phyloP scores from a whole-genome alignment of 2,113 vertebrate genomes.

The Percina caprodes region DNA sequence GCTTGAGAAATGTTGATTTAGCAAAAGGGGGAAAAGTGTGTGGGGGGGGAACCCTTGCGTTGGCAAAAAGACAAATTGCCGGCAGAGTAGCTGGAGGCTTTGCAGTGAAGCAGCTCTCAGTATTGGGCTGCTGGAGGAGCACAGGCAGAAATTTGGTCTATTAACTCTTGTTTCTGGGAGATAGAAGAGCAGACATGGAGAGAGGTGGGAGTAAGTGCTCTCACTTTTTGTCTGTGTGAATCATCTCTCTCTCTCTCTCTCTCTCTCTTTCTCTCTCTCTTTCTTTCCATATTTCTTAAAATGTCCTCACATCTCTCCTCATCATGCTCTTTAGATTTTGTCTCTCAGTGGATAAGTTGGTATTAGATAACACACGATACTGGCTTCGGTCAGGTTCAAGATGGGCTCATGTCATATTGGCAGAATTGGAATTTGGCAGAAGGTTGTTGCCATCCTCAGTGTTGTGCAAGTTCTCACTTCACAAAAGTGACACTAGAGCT shows the following conservation, averaged over 20 bases:
- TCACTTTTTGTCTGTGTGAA: conserved; percentile 45
- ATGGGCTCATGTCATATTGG: conserved; percentile 9
- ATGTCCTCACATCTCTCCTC: not conserved
- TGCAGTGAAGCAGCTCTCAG: conserved; percentile 67
- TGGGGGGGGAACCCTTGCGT: conserved; percentile 19
- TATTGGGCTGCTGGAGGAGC: conserved; percentile 55
- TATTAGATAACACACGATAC: not conserved
- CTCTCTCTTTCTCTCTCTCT: conserved; percentile 3
- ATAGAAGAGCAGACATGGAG: conserved; percentile 45
- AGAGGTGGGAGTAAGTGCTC: conserved; percentile 52
- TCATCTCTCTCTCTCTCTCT: conserved; percentile 6
- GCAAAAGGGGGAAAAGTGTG: conserved; percentile 34
- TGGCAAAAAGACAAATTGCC: conserved; percentile 77
- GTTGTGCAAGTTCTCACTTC: no score
- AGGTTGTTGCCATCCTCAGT: not conserved
- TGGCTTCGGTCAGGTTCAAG: conserved; percentile 13
- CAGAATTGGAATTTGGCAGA: conserved; percentile 6
- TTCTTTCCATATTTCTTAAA: conserved; percentile 5
- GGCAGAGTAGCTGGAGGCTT: conserved; percentile 64
- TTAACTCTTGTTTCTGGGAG: conserved; percentile 61
- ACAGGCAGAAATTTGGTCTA: conserved; percentile 64
- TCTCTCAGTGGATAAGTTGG: conserved; percentile 10
- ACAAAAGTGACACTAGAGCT: no score
- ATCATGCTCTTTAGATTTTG: conserved; percentile 17
- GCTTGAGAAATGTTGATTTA: conserved; percentile 66